phyloP scores from a whole-genome alignment of 2,797 vertebrate species.

The Gymnothorax javanicus region DNA sequence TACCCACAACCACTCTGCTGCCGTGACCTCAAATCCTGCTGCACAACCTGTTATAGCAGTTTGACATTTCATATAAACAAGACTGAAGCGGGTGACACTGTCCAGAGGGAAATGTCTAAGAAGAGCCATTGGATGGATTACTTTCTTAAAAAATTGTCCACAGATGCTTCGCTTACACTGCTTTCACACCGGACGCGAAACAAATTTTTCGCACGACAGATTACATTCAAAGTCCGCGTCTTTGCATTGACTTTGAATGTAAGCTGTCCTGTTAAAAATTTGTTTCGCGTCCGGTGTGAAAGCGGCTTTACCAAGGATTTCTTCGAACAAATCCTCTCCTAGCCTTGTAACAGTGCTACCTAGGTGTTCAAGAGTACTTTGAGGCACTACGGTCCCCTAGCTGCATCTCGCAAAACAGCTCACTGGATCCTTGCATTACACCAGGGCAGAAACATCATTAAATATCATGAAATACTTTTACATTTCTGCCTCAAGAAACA shows the following conservation, averaged over 20 bases:
- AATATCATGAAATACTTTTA: slow-evolving; percentile 57
- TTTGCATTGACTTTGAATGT: too few relatives aligned
- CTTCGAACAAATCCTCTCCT: slow-evolving; percentile 44
- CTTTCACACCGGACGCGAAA: too few relatives aligned
- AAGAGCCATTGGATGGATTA: slow-evolving; percentile 36
- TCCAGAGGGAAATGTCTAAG: slow-evolving; percentile 53
- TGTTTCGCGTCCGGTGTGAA: too few relatives aligned
- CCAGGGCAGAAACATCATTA: slow-evolving; percentile 61
- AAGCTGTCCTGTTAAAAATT: too few relatives aligned
- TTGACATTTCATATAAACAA: slow-evolving; percentile 53
- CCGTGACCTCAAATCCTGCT: neutral
- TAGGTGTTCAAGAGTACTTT: slow-evolving; percentile 35
- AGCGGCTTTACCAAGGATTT: slow-evolving; percentile 52
- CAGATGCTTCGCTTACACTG: slow-evolving; percentile 53
- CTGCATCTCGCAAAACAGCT: slow-evolving; percentile 51
- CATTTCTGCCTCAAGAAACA: slow-evolving; percentile 57
- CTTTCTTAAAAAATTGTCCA: slow-evolving; percentile 55
- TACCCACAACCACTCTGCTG: slow-evolving; percentile 49
- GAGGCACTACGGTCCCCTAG: slow-evolving; percentile 35
- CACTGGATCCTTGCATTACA: slow-evolving; percentile 64
- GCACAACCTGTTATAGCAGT: slow-evolving; percentile 40
- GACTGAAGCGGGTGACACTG: slow-evolving; percentile 49
- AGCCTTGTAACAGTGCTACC: slow-evolving; percentile 44
- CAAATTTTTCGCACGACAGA: too few relatives aligned
- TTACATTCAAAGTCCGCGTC: too few relatives aligned